Percentiles rank a stretch among this genome's conserved stretches.
Evolutionary conservation across 2,113 vertebrate genomes (phyloP).

Genomic region (Bagarius yarrelli): DNA sequence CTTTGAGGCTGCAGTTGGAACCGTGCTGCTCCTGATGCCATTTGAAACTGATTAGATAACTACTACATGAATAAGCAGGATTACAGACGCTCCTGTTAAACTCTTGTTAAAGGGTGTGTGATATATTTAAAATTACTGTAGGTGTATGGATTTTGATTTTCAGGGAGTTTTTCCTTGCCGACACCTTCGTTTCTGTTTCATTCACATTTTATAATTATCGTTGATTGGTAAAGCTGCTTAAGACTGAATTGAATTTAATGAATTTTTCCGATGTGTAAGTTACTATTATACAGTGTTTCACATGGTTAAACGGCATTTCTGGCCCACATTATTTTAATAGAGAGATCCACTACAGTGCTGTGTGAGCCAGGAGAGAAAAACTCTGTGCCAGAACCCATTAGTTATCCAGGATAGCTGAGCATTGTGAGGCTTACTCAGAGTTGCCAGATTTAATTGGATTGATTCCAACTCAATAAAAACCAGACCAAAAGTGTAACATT

Average conservation of each 20-base stretch:
- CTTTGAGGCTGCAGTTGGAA: not conserved
- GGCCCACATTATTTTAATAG: no score
- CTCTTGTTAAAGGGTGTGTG: not conserved
- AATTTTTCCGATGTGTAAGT: not conserved
- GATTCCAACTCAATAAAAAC: not conserved
- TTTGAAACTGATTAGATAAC: not conserved
- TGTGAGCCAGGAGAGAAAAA: not conserved
- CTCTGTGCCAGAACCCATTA: not conserved
- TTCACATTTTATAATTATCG: no score
- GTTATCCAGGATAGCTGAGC: not conserved
- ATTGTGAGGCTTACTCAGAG: not conserved
- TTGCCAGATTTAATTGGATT: conserved; percentile 26
- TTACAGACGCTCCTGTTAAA: not conserved
- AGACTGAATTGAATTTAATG: no score
- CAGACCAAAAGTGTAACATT: not conserved
- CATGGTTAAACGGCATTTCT: not conserved
- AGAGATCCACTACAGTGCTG: not conserved
- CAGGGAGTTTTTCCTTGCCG: no score
- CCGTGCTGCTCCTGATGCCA: not conserved
- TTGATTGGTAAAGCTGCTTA: no score
- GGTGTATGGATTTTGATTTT: not conserved
- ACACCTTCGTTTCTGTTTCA: no score
- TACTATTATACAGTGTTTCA: not conserved
- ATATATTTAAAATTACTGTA: not conserved
- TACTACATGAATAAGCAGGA: not conserved